Conservation (phyloP, 2,888 invertebrate genomes). For the Dryococelus australis region DNA sequence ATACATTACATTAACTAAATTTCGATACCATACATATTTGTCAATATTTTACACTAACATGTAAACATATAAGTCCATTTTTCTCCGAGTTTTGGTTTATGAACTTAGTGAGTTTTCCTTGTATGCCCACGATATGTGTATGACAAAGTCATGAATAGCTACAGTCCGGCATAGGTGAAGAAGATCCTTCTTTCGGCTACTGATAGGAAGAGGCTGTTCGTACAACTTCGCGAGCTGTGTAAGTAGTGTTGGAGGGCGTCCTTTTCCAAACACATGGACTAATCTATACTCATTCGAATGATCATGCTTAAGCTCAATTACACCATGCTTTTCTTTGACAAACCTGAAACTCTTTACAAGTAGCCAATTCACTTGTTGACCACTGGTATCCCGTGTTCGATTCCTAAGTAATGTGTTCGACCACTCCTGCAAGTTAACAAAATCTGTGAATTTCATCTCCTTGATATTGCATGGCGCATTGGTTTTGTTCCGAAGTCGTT, state of each 20-base stretch:
- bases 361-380: constrained; percentile 5
- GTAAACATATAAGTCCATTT: constrained; percentile 1
- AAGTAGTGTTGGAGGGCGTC: not conserved
- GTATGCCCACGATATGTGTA: constrained; percentile 17
- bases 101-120: constrained; percentile 24
- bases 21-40: not conserved
- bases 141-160: too few relatives aligned
- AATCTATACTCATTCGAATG: constrained; percentile 19
- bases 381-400: not conserved
- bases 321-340: not conserved
- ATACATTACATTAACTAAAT: too few relatives aligned
- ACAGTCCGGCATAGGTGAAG: not conserved
- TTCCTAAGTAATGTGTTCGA: not conserved
- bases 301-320: not conserved
- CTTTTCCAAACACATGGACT: constrained; percentile 17
- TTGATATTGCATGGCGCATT: not conserved
- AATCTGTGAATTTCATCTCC: constrained; percentile 1
- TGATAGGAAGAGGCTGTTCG: not conserved
- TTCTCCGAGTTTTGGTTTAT: not conserved
- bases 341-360: not conserved
- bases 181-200: constrained; percentile 22
- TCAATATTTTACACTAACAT: not conserved
- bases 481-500: constrained; percentile 9
- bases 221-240: not conserved
- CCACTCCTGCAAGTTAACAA: not conserved